Evolutionary conservation across 2,888 invertebrate genomes (phyloP), one percentile per base, ranked within the genome.

Genomic region (Villa cingulata): DNA sequence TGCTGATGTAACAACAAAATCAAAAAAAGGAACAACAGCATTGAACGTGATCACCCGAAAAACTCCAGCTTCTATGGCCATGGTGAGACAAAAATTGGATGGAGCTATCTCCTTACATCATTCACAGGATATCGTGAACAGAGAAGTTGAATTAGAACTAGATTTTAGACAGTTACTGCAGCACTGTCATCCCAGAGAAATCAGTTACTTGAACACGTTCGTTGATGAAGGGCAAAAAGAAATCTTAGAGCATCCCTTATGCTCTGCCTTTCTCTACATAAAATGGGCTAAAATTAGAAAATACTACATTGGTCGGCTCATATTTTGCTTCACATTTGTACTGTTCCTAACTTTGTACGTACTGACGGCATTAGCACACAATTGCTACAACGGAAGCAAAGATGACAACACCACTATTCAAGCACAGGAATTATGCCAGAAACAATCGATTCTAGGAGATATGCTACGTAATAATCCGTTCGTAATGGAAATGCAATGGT

Each of bases 271-370:
- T 62, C 72, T 90, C 0, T 81, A 88, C 61, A 77, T 90, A 45
- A 90, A 90, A 63, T 90, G 90, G 90, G 85, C 86, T 58, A 87
- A 89, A 65, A 88, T 90, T 54, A 75, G 88, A 27, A 87, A 87
- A 68, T 90, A 87, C 62, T 89, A 89, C 60, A 81, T 87, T 15
- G 86, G 83, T 1, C 73, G 87, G 46, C 71, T 88, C 56, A 74
- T 86, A 53, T 77, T 87, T 57, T 86, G 86, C 64, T 80, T 85
- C 52, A 76, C 84, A 49, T 88, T 86, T 61, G 83, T 88, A 48
- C 64, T 86, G 46, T 82, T 86, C 54, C 72, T 88, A n/a, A 86
- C 86, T 1, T 65, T 85, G 10, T 88, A 87, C 64, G 86, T 87
- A 15, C 70, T 87, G 59, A 86, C 85, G 4, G 86, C 86, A 2